Percentiles rank a stretch among this genome's conserved stretches.
These are phyloP conservation scores for Clarias pachynema DNA, from an alignment of 2,797 vertebrate species.

Conservation along the genomic window DNA sequence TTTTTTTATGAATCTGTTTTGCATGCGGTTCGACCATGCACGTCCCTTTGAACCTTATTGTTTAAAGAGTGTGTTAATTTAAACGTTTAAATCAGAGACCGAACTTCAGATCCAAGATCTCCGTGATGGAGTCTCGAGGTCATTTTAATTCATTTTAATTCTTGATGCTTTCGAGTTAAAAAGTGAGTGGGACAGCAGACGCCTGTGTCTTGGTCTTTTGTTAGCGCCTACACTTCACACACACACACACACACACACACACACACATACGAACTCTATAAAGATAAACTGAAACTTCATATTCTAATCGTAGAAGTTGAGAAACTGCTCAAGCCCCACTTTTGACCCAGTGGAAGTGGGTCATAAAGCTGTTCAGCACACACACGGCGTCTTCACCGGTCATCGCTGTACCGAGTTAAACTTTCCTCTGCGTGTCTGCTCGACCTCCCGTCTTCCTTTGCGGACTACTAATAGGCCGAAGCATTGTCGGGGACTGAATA, in stretches of 20 bases:
- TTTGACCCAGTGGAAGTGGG: neutral
- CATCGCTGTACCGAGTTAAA: slow-evolving; percentile 27
- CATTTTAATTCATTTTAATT: neutral
- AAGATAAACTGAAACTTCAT: neutral
- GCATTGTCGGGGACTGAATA: slow-evolving; percentile 56
- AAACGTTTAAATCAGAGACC: neutral
- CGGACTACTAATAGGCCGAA: slow-evolving; percentile 54
- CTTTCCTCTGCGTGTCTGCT: slow-evolving; percentile 45
- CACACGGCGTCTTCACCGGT: neutral
- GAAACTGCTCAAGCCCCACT: no score
- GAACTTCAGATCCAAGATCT: neutral
- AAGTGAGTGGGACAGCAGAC: neutral
- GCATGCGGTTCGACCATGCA: neutral
- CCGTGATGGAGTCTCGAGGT: neutral
- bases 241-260: no score
- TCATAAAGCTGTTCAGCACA: neutral
- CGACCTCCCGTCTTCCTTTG: slow-evolving; percentile 37
- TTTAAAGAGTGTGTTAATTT: neutral
- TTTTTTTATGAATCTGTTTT: no score
- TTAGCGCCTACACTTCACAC: neutral
- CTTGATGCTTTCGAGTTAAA: neutral
- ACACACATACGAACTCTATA: neutral
- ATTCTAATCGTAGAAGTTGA: neutral
- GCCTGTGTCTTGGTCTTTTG: neutral
- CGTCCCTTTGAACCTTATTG: neutral